Evolutionary conservation across 1,140 invertebrate genomes (phyloP).

Genomic region (Sitobion miscanthi): DNA sequence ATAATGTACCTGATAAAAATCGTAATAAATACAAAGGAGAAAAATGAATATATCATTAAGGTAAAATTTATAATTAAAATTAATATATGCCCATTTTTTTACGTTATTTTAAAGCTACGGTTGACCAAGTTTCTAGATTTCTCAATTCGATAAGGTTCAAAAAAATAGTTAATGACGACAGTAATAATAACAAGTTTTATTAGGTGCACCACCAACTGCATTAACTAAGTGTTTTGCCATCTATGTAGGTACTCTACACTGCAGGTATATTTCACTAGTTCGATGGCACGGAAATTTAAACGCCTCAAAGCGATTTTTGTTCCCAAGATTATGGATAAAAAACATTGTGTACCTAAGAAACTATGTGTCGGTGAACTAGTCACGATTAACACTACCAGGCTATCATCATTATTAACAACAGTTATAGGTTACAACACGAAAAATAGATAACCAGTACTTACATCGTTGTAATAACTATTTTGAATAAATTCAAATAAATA

Average conservation of each 20-base stretch:
- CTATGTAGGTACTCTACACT: neutral
- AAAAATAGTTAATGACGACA: conserved; percentile 40
- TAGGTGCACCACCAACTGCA: neutral
- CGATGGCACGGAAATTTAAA: neutral
- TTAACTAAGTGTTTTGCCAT: neutral
- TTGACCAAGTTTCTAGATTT: conserved; percentile 45
- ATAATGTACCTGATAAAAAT: neutral
- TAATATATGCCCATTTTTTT: conserved; percentile 16
- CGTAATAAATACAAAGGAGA: neutral
- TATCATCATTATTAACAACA: neutral
- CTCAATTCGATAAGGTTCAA: conserved; percentile 45
- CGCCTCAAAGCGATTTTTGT: neutral
- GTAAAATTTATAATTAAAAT: conserved; percentile 46
- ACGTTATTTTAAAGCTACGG: conserved; percentile 2
- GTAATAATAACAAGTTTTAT: conserved; percentile 29
- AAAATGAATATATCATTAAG: neutral
- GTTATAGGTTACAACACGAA: neutral
- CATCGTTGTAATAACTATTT: neutral
- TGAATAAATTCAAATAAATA: conserved; percentile 25
- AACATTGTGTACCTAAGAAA: conserved; percentile 33
- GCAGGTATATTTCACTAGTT: neutral
- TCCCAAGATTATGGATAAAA: conserved; percentile 30
- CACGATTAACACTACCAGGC: conserved; percentile 10
- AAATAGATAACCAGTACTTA: conserved; percentile 2
- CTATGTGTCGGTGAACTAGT: neutral